phyloP scores from a whole-genome alignment of 37 sponge, comb jelly and placozoan genomes.

The Bolinopsis microptera region DNA sequence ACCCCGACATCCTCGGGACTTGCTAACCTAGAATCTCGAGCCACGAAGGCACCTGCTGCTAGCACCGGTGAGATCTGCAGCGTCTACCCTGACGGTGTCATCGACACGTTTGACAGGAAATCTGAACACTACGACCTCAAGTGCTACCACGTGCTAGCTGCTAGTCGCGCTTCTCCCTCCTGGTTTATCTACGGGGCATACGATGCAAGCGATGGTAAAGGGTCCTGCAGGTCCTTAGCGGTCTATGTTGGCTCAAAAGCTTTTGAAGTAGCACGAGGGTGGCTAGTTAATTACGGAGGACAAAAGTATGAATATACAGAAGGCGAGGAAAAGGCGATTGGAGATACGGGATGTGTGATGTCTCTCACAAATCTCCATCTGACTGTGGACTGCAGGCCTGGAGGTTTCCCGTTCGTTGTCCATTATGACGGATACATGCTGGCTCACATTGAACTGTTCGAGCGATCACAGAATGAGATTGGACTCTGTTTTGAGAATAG shows the following conservation, averaged over 20 bases:
- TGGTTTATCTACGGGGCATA: conserved; percentile 21
- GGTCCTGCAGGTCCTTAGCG: not conserved
- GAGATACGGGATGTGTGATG: not conserved
- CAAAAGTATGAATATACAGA: not conserved
- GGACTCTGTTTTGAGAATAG: not conserved
- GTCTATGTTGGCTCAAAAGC: not conserved
- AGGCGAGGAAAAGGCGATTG: not conserved
- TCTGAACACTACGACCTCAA: conserved; percentile 10
- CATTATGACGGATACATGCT: conserved; percentile 17
- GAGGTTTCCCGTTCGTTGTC: conserved; percentile 8
- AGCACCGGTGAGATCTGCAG: conserved; percentile 76
- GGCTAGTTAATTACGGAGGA: not conserved
- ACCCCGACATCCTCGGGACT: not conserved
- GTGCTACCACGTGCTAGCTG: conserved; percentile 1
- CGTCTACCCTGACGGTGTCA: not conserved
- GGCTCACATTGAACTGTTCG: not conserved
- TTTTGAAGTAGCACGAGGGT: conserved; percentile 10
- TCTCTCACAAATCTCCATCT: not conserved
- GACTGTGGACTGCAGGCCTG: conserved; percentile 44
- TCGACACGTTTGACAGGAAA: not conserved
- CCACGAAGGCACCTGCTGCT: conserved; percentile 67
- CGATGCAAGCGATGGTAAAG: not conserved
- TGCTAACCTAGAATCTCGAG: not conserved
- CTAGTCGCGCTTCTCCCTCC: not conserved
- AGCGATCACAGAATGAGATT: not conserved